These are phyloP conservation scores for Selenia dentaria DNA, from an alignment of 2,888 invertebrate genomes.

Conservation along the genomic window DNA sequence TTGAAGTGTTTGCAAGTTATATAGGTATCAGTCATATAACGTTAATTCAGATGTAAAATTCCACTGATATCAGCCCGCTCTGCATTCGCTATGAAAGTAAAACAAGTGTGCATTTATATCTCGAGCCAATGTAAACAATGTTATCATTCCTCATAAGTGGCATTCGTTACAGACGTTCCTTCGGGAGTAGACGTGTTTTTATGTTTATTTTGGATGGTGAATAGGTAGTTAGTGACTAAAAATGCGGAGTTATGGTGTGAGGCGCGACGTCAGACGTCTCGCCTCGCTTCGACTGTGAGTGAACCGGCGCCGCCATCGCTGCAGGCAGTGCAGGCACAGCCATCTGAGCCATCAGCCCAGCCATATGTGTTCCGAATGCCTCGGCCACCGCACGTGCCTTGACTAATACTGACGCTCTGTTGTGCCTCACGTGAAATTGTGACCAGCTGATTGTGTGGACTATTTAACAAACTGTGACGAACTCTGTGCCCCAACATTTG, in stretches of 20 bases:
- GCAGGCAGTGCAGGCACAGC: conserved; percentile 4
- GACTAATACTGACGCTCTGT: conserved; percentile 29
- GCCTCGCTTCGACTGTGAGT: conserved; percentile 45
- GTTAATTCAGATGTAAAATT: conserved; percentile 54
- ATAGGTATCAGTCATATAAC: conserved; percentile 14
- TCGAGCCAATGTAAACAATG: conserved; percentile 45
- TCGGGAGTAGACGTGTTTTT: conserved; percentile 53
- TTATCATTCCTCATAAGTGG: conserved; percentile 39
- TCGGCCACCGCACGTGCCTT: conserved; percentile 47
- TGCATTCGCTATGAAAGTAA: conserved; percentile 41
- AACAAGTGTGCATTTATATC: conserved; percentile 39
- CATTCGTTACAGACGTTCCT: conserved; percentile 54
- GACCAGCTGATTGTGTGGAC: conserved; percentile 53
- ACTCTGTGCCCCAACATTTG: conserved; percentile 17
- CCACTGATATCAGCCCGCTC: conserved; percentile 49
- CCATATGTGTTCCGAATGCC: conserved; percentile 54
- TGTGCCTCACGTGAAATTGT: conserved; percentile 35
- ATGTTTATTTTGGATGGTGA: conserved; percentile 27
- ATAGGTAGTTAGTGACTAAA: conserved; percentile 47
- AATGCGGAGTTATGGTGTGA: conserved; percentile 67
- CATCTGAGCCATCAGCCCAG: too few relatives aligned
- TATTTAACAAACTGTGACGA: conserved; percentile 27
- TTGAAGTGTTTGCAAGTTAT: conserved; percentile 13
- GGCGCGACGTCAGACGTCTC: conserved; percentile 67
- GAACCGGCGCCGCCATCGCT: conserved; percentile 8